Evolutionary conservation across 2,797 vertebrate genomes (phyloP), one percentile per base, ranked within the genome.

Genomic region (Apogon hyalosoma): DNA sequence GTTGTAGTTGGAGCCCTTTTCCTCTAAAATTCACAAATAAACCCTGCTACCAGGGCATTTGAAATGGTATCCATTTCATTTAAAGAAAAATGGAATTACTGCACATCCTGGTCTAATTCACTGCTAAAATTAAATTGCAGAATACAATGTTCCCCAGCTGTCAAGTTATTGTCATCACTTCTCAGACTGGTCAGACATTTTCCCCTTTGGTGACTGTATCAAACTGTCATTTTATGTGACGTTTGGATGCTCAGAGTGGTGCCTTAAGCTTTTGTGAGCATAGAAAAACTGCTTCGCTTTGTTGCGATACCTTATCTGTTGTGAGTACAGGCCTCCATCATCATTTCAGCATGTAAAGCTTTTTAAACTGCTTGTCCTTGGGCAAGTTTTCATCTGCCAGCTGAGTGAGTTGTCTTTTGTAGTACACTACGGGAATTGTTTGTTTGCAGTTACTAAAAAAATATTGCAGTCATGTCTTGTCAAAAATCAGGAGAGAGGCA

Each of bases 391-490:
- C 9, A 10, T 63, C 45, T 73, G 52, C 59, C 50, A 75, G 53
- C 49, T 39, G 45, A 75, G 58, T 66, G 75, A 83, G 63, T 81
- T 59, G 15, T 68, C 53, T 47, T 61, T 11, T 67, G 61, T 74
- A 49, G 18, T 69, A 55, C 43, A 38, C 42, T 45, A n/a, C 64
- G 43, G 43, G 15, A 84, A 63, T 46, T 67, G 72, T 84, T 67
- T 73, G 58, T 80, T 86, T 43, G 66, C 41, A 39, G 39, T 79
- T 3, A 10, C 39, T 48, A 68, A 77, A 75, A 80, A 74, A 21
- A 54, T 72, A 70, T 67, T 28, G 6, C 81, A 73, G 63, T 84
- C 68, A 76, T 63, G 65, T 31, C 68, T 69, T 86, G 80, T 90
- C 80, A 88, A 52, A 81, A 87, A 85, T 79, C 73, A 67, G 57